These are phyloP conservation scores for Beroe forskalii DNA, from an alignment of 37 sponge, comb jelly and placozoan species.

Conservation along the genomic window DNA sequence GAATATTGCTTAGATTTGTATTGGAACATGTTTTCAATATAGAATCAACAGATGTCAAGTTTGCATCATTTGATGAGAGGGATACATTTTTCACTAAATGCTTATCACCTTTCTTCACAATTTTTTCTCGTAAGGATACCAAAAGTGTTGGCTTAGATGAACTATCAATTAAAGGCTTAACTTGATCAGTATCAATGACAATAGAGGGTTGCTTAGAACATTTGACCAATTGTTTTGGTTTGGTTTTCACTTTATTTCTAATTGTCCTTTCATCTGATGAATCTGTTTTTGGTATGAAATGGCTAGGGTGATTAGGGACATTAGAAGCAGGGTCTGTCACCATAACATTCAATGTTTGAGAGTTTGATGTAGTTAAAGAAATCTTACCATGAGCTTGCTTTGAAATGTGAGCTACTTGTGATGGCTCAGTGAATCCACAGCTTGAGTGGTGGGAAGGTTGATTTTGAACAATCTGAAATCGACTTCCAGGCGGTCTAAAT, in stretches of 20 bases:
- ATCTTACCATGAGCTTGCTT: no score
- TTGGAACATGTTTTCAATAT: constrained; percentile 49
- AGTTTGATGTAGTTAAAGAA: no score
- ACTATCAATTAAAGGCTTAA: background rate
- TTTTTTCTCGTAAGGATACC: constrained; percentile 26
- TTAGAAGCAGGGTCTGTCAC: no score
- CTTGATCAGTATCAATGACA: constrained; percentile 12
- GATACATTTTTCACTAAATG: background rate
- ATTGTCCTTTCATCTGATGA: background rate
- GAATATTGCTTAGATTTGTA: background rate
- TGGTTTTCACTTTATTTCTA: constrained; percentile 1
- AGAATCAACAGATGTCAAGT: constrained; percentile 15
- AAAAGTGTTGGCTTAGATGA: constrained; percentile 44
- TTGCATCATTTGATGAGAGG: background rate
- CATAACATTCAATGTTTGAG: no score
- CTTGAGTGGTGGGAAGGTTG: background rate
- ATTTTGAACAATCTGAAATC: background rate
- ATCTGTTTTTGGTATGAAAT: no score
- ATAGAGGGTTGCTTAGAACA: constrained; percentile 3
- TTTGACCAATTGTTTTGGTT: background rate
- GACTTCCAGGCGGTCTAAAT: background rate
- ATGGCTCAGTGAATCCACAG: background rate
- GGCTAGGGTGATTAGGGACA: no score
- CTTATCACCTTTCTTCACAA: background rate
- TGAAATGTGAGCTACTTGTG: no score